Evolutionary conservation across 2,113 vertebrate species (phyloP), one percentile per base, ranked within the genome.

Genomic region (Oryzias woworae): DNA sequence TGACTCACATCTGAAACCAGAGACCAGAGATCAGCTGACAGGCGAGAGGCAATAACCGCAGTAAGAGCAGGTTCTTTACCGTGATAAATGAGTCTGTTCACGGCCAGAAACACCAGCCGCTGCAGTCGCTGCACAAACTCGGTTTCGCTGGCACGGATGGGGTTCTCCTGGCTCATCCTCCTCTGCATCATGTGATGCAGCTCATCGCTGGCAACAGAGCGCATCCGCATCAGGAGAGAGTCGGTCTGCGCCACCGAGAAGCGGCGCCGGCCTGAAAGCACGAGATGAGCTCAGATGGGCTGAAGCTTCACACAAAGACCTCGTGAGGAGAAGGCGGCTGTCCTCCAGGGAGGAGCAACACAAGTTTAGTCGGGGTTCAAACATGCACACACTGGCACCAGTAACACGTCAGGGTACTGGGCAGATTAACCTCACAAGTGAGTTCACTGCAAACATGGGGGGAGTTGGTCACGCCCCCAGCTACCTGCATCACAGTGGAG

Each of bases 81-180:
- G 73, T 93, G 92, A 84, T 98, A 98, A 77, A 99, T 92, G 36
- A 98, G 91, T 66, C 97, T 94, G 91, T 98, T 99, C 65, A 98
- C 93, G 0, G 96, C 93, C 49, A 98, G 82, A 56, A 98, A 88
- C 43, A 92, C 91, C 7, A 99, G 92, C 63, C 94, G 94, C 91
- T 98, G 97, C 62, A 99, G 89, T 23, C 97, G 88, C 62, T 99
- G 97, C 0, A 94, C 85, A 23, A 98, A 94, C 78, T 99, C 97
- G 0, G 93, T 73, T 69, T 99, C 97, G 2, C 92, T 93, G 23
- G 96, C 95, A 63, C 94, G 91, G 52, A 94, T 79, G 0, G 96
- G 93, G 85, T 92, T 95, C 85, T 98, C 97, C 80, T 96, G 95
- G 85, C 95, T 98, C 95, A 98, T 95, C 70, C 95, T 92, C 44